Evolutionary conservation across 2,797 vertebrate genomes (phyloP), one percentile per base, ranked within the genome.

Genomic region (Paramormyrops hopkinsi): DNA sequence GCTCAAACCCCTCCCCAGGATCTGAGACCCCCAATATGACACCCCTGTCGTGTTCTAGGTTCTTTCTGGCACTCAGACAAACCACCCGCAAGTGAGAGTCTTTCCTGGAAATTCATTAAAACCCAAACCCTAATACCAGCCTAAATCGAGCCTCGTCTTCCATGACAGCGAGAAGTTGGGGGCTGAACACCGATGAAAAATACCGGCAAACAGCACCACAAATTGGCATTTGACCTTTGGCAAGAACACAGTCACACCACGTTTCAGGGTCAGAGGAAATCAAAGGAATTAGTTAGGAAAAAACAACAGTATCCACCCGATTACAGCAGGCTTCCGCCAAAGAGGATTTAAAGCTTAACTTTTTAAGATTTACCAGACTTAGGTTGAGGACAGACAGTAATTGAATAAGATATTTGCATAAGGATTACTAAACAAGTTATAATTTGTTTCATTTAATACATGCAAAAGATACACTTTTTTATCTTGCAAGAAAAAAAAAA

Each of bases 281-380:
- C 94, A 91, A 89, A 92, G 91, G 94, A 95, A 94, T 95, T 95
- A 94, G 93, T 93, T 92, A 92, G 92, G 93, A 91, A 93, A 90
- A 92, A 96, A 96, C 94, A 95, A 96, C 95, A 96, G 95, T 95
- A 96, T 95, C 95, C 95, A 94, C 91, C 93, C 54, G 94, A 95
- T 96, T 96, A 96, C 92, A 94, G 94, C 92, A 54, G 92, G 94
- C 94, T 94, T 94, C 94, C 92, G 94, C 93, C 93, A 96, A 96
- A 96, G 96, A 95, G 96, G 96, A 96, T 97, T 97, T 97, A 92
- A 92, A 94, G 96, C 94, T 97, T 96, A 96, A 96, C 94, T 95
- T 96, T 96, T 96, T 93, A 96, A 96, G 96, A 96, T 96, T 95
- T 94, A 94, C 94, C 93, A 95, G 95, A 95, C 95, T 95, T 95